Evolutionary conservation across 1,140 invertebrate species (phyloP).

Genomic region (Doryteuthis pealeii): DNA sequence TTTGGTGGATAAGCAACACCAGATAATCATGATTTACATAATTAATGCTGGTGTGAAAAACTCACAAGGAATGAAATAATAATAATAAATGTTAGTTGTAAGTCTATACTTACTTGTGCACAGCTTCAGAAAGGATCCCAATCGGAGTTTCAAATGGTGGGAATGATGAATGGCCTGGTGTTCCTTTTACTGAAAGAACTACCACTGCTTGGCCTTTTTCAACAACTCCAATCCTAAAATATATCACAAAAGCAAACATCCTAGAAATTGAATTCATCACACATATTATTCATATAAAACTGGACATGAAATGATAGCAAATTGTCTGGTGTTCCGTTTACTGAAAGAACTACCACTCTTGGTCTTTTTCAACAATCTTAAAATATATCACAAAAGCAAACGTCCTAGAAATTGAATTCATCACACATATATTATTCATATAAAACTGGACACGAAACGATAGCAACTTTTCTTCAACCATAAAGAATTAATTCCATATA

Average conservation of each 20-base stretch:
- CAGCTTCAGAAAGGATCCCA: constrained; percentile 62
- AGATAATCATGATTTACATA: too few species aligned
- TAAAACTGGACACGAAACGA: too few species aligned
- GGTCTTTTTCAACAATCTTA: constrained; percentile 66
- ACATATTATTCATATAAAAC: too few species aligned
- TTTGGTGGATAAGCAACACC: too few species aligned
- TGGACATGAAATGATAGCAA: too few species aligned
- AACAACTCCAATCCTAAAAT: constrained; percentile 62
- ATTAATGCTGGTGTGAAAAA: too few species aligned
- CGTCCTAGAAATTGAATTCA: background rate
- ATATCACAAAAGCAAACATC: background rate
- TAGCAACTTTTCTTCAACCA: too few species aligned
- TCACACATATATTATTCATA: too few species aligned
- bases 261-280: background rate
- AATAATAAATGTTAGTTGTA: too few species aligned
- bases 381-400: constrained; percentile 15
- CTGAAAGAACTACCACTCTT: constrained; percentile 58
- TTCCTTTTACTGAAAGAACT: constrained; percentile 57
- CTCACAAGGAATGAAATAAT: too few species aligned
- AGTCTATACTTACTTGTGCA: constrained; percentile 56
- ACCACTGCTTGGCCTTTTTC: constrained; percentile 65
- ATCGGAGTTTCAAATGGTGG: constrained; percentile 63
- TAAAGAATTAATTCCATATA: too few species aligned
- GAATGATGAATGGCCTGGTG: constrained; percentile 66
- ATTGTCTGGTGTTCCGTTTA: constrained; percentile 62